A percentile compares a stretch with the other conserved stretches of the same genome.
phyloP scores from a whole-genome alignment of 2,113 vertebrate genomes.

The Catagonus wagneri region DNA sequence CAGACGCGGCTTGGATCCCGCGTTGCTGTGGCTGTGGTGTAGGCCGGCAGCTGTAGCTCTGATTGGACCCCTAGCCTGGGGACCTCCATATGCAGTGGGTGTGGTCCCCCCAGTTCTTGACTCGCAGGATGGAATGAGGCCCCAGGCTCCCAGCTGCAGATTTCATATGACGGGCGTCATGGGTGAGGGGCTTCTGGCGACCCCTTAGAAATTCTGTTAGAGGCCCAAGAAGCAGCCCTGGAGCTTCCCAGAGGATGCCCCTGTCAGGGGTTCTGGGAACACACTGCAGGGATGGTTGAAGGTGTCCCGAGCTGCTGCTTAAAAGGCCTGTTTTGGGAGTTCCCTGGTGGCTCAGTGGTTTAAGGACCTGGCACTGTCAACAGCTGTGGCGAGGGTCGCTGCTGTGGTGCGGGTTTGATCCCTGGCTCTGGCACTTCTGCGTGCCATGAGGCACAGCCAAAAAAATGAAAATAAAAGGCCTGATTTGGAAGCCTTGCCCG shows the following conservation, averaged over 20 bases:
- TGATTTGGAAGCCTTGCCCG: rapidly evolving
- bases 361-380: no score
- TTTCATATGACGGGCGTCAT: not conserved
- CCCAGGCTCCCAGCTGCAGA: not conserved
- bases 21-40: no score
- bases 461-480: not conserved
- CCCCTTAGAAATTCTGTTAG: not conserved
- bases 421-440: no score
- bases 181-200: not conserved
- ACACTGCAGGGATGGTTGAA: not conserved
- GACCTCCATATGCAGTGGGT: no score
- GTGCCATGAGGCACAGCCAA: no score
- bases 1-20: no score
- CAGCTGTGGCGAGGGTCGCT: no score
- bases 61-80: no score
- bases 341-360: no score
- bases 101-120: not conserved
- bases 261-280: not conserved
- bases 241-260: not conserved
- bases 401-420: no score
- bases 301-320: not conserved
- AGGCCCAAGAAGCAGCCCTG: rapidly evolving
- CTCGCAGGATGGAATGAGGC: not conserved
- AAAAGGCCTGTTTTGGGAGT: not conserved
- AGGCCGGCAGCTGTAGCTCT: no score